Conservation (phyloP, 2,113 vertebrate genomes). For the Nyctibius bracteatus region DNA sequence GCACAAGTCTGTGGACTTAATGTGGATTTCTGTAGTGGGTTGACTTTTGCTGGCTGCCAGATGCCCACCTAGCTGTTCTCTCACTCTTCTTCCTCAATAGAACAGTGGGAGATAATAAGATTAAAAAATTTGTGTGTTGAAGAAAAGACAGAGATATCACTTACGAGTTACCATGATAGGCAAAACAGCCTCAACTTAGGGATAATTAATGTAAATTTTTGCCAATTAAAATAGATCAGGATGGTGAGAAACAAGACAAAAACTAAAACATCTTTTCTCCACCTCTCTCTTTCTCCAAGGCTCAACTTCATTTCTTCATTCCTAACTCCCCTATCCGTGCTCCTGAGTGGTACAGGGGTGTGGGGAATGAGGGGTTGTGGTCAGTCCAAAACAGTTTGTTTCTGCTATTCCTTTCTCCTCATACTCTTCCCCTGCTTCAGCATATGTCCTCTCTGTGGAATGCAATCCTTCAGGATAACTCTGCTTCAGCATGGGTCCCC, state of each 20-base stretch:
- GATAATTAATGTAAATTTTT: neutral
- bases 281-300: neutral
- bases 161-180: neutral
- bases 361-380: neutral
- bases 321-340: neutral
- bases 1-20: neutral
- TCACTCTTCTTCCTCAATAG: neutral
- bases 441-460: neutral
- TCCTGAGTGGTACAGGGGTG: accelerated
- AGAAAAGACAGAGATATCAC: neutral
- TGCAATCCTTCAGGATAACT: neutral
- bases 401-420: neutral
- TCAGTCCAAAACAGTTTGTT: neutral
- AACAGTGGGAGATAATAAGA: neutral
- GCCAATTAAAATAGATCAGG: neutral
- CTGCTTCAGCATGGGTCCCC: neutral
- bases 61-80: too few relatives aligned
- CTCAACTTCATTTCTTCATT: neutral
- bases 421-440: neutral
- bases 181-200: neutral
- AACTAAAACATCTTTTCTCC: neutral
- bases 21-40: neutral
- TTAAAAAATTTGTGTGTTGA: neutral
- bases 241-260: neutral
- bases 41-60: neutral